Conservation (phyloP, 1,140 invertebrate genomes). For the Thalassaphorura encarpata region DNA sequence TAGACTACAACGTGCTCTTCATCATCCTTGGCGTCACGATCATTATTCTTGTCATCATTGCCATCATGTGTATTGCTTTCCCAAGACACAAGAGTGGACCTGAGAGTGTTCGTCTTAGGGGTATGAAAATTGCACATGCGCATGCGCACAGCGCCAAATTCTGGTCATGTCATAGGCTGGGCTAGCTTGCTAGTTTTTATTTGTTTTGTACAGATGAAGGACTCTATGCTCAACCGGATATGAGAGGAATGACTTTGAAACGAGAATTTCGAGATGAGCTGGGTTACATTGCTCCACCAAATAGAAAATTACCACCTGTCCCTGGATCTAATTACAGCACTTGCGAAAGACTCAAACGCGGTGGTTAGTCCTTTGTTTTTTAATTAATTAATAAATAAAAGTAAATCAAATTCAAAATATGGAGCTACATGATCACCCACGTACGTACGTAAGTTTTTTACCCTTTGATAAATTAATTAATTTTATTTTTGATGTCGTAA, state of each 20-base stretch:
- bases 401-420: background rate
- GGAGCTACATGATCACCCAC: background rate
- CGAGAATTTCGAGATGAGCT: slow-evolving; percentile 70
- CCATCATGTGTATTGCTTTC: slow-evolving; percentile 75
- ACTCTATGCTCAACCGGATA: slow-evolving; percentile 49
- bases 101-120: slow-evolving; percentile 66
- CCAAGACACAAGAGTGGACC: slow-evolving; percentile 60
- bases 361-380: no score
- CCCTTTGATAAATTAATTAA: no score
- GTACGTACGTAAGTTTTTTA: no score
- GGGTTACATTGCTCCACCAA: slow-evolving; percentile 83
- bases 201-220: slow-evolving; percentile 58
- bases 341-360: slow-evolving; percentile 83
- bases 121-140: slow-evolving; percentile 36
- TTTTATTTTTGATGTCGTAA: no score
- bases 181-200: background rate
- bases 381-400: background rate
- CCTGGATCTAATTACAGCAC: slow-evolving; percentile 87
- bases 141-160: slow-evolving; percentile 1
- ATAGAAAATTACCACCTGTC: slow-evolving; percentile 78
- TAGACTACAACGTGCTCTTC: slow-evolving; percentile 74
- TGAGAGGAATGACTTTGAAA: slow-evolving; percentile 33
- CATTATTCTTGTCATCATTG: slow-evolving; percentile 75
- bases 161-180: slow-evolving; percentile 1
- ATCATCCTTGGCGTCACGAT: slow-evolving; percentile 71